Base-by-base conservation (phyloP, 37 sponge, comb jelly and placozoan species). In the Agelas oroides region DNA sequence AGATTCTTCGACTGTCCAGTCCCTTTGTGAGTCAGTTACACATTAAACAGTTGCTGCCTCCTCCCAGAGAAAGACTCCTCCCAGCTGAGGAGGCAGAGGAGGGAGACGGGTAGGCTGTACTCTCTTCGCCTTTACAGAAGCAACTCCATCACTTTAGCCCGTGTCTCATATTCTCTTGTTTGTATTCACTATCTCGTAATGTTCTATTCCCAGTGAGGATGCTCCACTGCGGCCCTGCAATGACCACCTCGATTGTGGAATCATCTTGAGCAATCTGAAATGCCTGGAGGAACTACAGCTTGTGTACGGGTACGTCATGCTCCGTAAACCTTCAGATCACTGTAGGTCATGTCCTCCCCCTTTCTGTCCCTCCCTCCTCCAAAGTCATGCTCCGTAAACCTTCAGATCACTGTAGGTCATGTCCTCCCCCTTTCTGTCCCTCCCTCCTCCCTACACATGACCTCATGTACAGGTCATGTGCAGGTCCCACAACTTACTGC, bases 1-100 rank as follows among this genome's bases (percentile, higher is more conserved):
- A 88, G 40, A 37, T 83, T 32, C 65, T 97, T 64, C 35, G 85
- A 59, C 39, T 97, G 38, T 95, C 89, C 32, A 85, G 84, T 70
- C 81, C 73, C 23, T 97, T 89, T 86, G 86, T 97, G 33, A 81
- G 74, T 66, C 38, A 85, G 23, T 71, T 97, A 35, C 59, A 78
- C 37, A 75, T 97, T 6, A 75, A 54, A 32, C 96, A 97, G 63
- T 87, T 95, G 23, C 80, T 97, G 30, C 96, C 96, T 17, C 90
- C 81, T 13, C 87, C 83, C 34, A 70, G 59, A 36, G 95, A 82
- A 40, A 61, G 81, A 33, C 34, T 37, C n/a, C 16, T 69, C 5
- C 24, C 67, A 0, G 37, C 15, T 17, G 85, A 84, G 2, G 90
- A 90, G 67, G 95, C 90, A 11, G 93, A 89, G 17, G 96, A 79